Evolutionary conservation across 2,113 vertebrate species (phyloP).

Genomic region (Megatriorchis doriae): DNA sequence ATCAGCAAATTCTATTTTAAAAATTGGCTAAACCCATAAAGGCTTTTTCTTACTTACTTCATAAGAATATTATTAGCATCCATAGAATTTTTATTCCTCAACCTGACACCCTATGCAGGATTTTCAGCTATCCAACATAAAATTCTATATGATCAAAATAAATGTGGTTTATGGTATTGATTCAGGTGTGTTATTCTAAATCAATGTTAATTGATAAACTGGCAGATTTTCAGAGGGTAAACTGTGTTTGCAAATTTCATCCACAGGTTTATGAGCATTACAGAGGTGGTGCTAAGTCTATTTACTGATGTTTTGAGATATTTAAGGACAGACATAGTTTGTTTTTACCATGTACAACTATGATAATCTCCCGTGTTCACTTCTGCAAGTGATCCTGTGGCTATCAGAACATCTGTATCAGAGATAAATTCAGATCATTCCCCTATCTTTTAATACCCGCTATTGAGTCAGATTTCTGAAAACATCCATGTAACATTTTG

Average conservation of each 20-base stretch:
- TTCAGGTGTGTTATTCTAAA: background rate
- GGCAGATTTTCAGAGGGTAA: background rate
- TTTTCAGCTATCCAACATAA: background rate
- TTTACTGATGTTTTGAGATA: background rate
- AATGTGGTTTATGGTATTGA: background rate
- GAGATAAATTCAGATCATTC: background rate
- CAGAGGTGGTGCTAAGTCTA: background rate
- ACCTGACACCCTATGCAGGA: background rate
- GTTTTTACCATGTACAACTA: background rate
- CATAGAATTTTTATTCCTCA: background rate
- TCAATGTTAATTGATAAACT: background rate
- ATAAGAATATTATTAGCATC: background rate
- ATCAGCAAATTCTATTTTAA: constrained; percentile 47
- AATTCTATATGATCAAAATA: background rate
- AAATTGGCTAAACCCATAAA: constrained; percentile 24
- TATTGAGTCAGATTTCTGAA: background rate
- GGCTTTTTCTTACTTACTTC: background rate
- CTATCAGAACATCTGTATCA: background rate
- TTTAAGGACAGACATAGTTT: background rate
- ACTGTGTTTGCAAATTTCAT: background rate
- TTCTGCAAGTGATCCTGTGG: background rate
- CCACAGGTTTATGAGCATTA: background rate
- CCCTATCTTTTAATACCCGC: background rate
- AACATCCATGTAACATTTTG: background rate
- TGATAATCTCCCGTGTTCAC: background rate